Percentiles rank a stretch among this genome's conserved stretches.
Conservation (phyloP, 2,113 vertebrate species). For the Microtus ochrogaster region DNA sequence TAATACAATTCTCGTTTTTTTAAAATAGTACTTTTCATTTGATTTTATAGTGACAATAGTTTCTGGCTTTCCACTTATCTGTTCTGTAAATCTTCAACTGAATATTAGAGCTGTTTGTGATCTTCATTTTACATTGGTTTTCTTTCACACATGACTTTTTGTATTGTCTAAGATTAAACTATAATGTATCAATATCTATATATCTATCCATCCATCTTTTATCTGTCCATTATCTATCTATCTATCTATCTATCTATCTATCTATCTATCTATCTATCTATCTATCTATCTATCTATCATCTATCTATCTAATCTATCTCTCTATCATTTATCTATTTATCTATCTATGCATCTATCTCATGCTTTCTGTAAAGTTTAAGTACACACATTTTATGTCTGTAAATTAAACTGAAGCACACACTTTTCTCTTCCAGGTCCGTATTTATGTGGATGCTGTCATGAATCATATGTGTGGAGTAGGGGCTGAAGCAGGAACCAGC, state of each 20-base stretch:
- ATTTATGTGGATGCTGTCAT: slow-evolving; percentile 89
- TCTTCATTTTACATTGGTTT: background rate
- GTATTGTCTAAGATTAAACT: background rate
- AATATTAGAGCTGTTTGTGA: background rate
- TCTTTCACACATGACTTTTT: background rate
- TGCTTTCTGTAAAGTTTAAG: background rate
- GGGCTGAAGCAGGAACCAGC: slow-evolving; percentile 86
- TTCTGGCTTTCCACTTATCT: background rate
- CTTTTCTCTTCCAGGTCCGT: slow-evolving; percentile 83
- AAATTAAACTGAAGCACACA: background rate
- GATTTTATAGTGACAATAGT: background rate
- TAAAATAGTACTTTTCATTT: background rate
- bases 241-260: too few relatives aligned
- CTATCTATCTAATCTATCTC: too few relatives aligned
- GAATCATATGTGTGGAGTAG: slow-evolving; percentile 91
- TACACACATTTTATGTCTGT: background rate
- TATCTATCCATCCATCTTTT: too few relatives aligned
- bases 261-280: too few relatives aligned
- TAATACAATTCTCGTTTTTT: background rate
- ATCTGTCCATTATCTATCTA: background rate
- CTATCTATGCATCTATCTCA: too few relatives aligned
- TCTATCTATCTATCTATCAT: background rate
- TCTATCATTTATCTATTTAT: background rate
- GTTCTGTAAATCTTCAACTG: background rate
- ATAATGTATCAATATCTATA: background rate